Conservation (phyloP, 2,888 invertebrate species). For the Cephus rjabovi region DNA sequence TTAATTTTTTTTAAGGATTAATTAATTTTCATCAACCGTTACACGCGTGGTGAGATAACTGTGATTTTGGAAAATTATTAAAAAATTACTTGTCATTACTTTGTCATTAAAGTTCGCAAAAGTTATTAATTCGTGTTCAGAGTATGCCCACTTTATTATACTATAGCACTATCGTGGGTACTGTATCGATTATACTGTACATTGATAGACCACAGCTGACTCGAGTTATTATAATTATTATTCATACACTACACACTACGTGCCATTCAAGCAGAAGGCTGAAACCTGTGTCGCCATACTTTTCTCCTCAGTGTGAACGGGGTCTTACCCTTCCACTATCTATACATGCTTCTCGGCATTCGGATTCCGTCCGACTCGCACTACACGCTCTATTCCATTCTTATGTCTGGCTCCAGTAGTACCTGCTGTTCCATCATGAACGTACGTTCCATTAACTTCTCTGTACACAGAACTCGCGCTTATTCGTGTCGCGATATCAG, state of each 20-base stretch:
- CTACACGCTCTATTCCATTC: slow-evolving; percentile 5
- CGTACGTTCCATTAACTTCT: neutral
- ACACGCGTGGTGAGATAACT: neutral
- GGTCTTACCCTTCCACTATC: neutral
- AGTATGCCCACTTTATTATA: neutral
- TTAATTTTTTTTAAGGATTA: neutral
- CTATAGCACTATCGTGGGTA: neutral
- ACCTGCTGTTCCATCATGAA: neutral
- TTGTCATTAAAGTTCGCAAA: neutral
- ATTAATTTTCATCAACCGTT: neutral
- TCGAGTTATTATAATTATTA: neutral
- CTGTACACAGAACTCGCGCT: neutral
- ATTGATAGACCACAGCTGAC: neutral
- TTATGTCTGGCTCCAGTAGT: neutral
- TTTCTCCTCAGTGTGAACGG: neutral
- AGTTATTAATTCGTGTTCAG: neutral
- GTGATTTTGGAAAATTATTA: neutral
- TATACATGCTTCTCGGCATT: slow-evolving; percentile 9
- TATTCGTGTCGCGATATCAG: neutral
- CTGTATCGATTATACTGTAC: neutral
- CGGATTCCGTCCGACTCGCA: slow-evolving; percentile 3
- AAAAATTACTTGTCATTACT: too few relatives aligned
- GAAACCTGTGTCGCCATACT: neutral
- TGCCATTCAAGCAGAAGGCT: neutral
- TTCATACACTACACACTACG: neutral